Base-by-base conservation (phyloP, 1,140 invertebrate genomes). In the Andricus grossulariae region DNA sequence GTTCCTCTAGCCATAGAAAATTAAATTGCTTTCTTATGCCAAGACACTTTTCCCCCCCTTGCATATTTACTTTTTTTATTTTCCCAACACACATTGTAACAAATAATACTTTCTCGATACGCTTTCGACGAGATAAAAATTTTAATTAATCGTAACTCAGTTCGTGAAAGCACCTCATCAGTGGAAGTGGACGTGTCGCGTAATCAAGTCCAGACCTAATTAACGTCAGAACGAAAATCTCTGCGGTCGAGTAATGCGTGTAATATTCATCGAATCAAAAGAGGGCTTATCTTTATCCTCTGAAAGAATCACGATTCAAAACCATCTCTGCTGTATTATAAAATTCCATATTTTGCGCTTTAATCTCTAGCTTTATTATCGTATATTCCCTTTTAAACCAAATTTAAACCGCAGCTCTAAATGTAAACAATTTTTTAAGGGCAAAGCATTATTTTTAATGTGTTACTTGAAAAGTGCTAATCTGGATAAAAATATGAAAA, bases 121-220 rank as follows among this genome's bases (percentile, higher is more conserved):
- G 60, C 60, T 39, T 21, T 66, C 25, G 25, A 66, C 60, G 60
- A 66, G 60, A 66, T 66, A 66, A 66, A 66, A 66, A 39, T 66
- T 66, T 66, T 66, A 66, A 66, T 66, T 66, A 66, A 66, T 66
- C 60, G 60, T 66, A 66, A 66, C 60, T 66, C 60, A 66, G 32
- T 66, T 66, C 16, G 21, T 66, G 60, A 66, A 66, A 66, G 60
- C 60, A 66, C 16, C 60, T 32, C 60, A 66, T 66, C 60, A 66
- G 60, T 21, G 60, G 60, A 66, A 55, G 54, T 55, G 54, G 54
- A 55, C 32, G 60, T 66, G 60, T 66, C 60, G 60, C 60, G 60
- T 66, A 66, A 66, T 66, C 60, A 66, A 66, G 60, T 66, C 60
- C 60, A 66, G 60, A 66, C 60, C 32, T 39, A 66, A 66, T 66